Base-by-base conservation (phyloP, 2,888 invertebrate species). In the Aphodius granarius region DNA sequence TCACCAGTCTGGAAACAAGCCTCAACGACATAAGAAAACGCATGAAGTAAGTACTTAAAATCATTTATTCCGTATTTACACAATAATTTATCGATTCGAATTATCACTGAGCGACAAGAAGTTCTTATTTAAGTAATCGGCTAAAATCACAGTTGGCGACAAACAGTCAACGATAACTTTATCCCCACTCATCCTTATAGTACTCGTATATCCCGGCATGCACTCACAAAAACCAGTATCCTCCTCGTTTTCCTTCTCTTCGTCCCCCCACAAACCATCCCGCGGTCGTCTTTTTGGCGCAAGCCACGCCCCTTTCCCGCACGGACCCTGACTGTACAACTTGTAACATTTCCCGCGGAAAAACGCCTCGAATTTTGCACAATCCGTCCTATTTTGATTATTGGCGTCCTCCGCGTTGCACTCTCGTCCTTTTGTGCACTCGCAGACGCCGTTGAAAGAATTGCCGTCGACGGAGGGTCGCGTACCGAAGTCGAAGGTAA, bases 361-460 rank as follows among this genome's bases (percentile, higher is more conserved):
- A 4, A 90, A 87, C 0, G 92, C 92, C 83, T 92, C 66, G 16
- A 21, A 22, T 21, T 21, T 68, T 20, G 19, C 68, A 20, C 68
- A 68, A 22, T 75, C 75, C 64, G 72, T 68, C 0, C 66, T 72
- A 13, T 71, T 90, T 70, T 82, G 81, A 77, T 82, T 82, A 77
- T 84, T 85, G 17, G 74, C 75, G 6, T 75, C 72, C 66, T 78
- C 79, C 64, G 81, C 81, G 20, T 76, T 76, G 73, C 75, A 62
- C 21, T 76, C 74, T 66, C 83, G 64, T 81, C 84, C 79, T 78
- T 83, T 77, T 65, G 81, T 83, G 83, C 95, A 95, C 6, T 92
- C 93, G 82, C 96, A 96, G 71, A 94, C 91, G 0, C 95, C 96
- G 81, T 94, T 94, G 85, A 94, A 95, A 70, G 94, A 94, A 66